Conservation (phyloP, 2,888 invertebrate genomes). For the Dascillus cervinus region DNA sequence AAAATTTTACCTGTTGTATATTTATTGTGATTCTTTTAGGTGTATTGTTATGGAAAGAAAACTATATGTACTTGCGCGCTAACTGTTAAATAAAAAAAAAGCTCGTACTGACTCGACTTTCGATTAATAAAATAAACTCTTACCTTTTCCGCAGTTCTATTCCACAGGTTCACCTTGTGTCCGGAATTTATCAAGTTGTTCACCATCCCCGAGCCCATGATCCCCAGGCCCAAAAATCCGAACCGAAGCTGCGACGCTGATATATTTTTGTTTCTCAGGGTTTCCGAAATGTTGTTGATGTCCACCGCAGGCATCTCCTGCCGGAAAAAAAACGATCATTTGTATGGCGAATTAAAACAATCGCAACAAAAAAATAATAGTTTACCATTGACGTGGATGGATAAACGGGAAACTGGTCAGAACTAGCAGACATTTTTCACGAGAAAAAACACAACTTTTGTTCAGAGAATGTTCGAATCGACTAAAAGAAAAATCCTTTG, state of each 20-base stretch:
- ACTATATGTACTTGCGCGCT: constrained; percentile 25
- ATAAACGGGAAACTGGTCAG: too few relatives aligned
- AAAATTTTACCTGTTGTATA: constrained; percentile 27
- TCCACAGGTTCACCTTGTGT: constrained; percentile 91
- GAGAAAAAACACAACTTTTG: too few relatives aligned
- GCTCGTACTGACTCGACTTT: too few relatives aligned
- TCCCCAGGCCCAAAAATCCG: constrained; percentile 91
- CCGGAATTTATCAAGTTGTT: constrained; percentile 92
- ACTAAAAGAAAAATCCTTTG: too few relatives aligned
- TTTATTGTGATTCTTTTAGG: constrained; percentile 30
- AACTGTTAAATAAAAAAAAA: too few relatives aligned
- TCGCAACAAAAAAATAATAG: too few relatives aligned
- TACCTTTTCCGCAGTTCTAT: constrained; percentile 85
- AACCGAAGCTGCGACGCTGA: constrained; percentile 79
- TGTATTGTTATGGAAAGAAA: constrained; percentile 17
- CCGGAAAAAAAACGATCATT: too few relatives aligned
- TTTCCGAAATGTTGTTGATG: constrained; percentile 67
- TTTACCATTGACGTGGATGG: too few relatives aligned
- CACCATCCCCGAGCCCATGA: constrained; percentile 92
- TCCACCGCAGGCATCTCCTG: constrained; percentile 71
- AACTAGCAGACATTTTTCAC: too few relatives aligned
- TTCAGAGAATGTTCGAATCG: too few relatives aligned
- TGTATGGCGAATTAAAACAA: too few relatives aligned
- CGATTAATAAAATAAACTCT: too few relatives aligned
- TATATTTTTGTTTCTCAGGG: constrained; percentile 76